These are phyloP conservation scores for Actinopyga echinites DNA, from an alignment of 53 echinoderm and acorn worm genomes.

Conservation along the genomic window DNA sequence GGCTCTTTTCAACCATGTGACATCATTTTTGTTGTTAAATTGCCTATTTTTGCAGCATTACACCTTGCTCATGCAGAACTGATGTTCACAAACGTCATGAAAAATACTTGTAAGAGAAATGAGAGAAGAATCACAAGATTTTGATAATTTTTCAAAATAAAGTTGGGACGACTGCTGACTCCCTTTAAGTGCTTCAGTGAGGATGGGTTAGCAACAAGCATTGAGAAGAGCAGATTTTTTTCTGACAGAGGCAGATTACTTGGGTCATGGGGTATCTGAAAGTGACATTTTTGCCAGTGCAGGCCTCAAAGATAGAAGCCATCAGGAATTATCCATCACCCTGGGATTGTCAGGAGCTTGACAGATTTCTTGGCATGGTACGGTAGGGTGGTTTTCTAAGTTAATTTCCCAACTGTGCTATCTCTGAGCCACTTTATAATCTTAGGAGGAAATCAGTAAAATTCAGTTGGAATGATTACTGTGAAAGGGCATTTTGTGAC, in stretches of 20 bases:
- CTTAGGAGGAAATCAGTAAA: neutral
- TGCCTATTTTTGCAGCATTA: too few relatives aligned
- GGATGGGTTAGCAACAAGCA: neutral
- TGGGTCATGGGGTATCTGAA: slow-evolving; percentile 42
- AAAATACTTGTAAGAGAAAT: too few relatives aligned
- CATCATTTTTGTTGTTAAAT: too few relatives aligned
- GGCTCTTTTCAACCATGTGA: too few relatives aligned
- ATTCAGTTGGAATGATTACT: neutral
- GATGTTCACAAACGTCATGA: too few relatives aligned
- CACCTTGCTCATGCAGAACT: too few relatives aligned
- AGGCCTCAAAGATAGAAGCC: slow-evolving; percentile 47
- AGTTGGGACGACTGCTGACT: too few relatives aligned
- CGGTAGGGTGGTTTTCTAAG: neutral
- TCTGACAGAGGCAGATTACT: neutral
- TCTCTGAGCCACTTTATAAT: neutral
- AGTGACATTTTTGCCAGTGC: slow-evolving; percentile 33
- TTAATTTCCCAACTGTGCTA: neutral
- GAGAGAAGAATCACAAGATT: too few relatives aligned
- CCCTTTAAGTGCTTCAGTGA: too few relatives aligned
- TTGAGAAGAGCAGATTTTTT: neutral
- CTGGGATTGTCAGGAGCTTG: slow-evolving; percentile 13
- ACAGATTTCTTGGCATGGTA: neutral
- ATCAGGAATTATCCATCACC: slow-evolving; percentile 33
- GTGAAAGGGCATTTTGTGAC: neutral
- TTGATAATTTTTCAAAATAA: too few relatives aligned